Conservation (phyloP, 2,888 invertebrate genomes). For the Sesia apiformis region DNA sequence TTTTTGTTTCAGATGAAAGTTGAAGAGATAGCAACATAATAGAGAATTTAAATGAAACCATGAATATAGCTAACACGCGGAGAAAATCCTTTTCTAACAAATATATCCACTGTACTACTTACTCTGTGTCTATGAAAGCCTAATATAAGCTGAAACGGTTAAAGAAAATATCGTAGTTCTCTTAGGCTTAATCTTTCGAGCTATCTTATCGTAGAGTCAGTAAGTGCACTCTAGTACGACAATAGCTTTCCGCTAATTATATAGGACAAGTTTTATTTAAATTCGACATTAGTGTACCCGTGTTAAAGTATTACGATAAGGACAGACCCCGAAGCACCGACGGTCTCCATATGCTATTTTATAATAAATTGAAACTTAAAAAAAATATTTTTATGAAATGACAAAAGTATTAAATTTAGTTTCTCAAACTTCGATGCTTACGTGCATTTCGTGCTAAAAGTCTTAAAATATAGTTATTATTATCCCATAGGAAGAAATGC, state of each 20-base stretch:
- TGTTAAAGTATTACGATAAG: conserved; percentile 55
- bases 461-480: conserved; percentile 21
- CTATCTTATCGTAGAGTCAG: conserved; percentile 49
- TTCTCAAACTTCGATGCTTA: conserved; percentile 34
- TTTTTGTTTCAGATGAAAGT: conserved; percentile 66
- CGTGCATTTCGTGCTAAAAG: conserved; percentile 42
- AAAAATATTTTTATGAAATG: conserved; percentile 67
- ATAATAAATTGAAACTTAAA: conserved; percentile 35
- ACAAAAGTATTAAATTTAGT: conserved; percentile 67
- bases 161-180: conserved; percentile 60
- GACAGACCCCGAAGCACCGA: conserved; percentile 31
- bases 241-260: conserved; percentile 58
- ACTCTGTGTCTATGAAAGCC: conserved; percentile 64
- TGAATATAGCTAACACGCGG: conserved; percentile 66
- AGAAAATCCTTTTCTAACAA: conserved; percentile 59
- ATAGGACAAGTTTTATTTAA: conserved; percentile 40
- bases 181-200: conserved; percentile 66
- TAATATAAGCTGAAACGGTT: conserved; percentile 65
- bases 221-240: conserved; percentile 68
- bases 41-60: conserved; percentile 68
- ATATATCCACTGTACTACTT: conserved; percentile 61
- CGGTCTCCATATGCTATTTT: conserved; percentile 51
- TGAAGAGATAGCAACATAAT: conserved; percentile 62
- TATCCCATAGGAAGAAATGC: conserved; percentile 46
- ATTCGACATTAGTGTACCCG: conserved; percentile 41